Evolutionary conservation across 2,797 vertebrate species (phyloP).

Genomic region (Champsocephalus esox): DNA sequence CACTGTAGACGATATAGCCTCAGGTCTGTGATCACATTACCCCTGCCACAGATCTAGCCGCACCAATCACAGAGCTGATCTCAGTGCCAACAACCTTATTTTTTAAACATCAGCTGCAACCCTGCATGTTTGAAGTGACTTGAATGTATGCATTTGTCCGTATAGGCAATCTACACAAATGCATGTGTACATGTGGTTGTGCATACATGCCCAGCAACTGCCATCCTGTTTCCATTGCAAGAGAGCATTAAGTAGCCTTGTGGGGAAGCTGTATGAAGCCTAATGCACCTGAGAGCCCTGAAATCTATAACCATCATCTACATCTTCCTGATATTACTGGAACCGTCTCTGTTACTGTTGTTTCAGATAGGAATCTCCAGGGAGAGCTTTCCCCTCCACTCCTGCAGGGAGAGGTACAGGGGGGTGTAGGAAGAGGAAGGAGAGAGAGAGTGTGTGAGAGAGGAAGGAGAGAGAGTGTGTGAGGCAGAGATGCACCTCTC

Average conservation of each 20-base stretch:
- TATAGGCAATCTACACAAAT: conserved; percentile 48
- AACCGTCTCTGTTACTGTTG: conserved; percentile 79
- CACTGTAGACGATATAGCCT: conserved; percentile 45
- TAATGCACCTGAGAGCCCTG: conserved; percentile 85
- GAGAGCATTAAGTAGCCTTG: conserved; percentile 77
- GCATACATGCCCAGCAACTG: conserved; percentile 39
- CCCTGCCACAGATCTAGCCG: conserved; percentile 30
- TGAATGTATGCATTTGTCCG: conserved; percentile 18
- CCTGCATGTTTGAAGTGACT: conserved; percentile 27
- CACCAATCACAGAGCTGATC: conserved; percentile 28
- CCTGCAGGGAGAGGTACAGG: conserved; percentile 50
- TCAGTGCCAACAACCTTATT: conserved; percentile 23
- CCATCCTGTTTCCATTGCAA: conserved; percentile 68
- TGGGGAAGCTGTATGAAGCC: conserved; percentile 79
- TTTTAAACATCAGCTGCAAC: conserved; percentile 34
- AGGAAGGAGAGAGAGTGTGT: neutral
- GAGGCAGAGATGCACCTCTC: conserved; percentile 67
- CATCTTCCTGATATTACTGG: conserved; percentile 82
- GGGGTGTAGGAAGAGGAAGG: conserved; percentile 13
- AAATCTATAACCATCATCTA: conserved; percentile 85
- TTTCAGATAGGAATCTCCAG: conserved; percentile 82
- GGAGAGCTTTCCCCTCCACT: conserved; percentile 66
- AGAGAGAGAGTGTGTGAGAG: conserved; percentile 11
- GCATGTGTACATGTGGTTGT: conserved; percentile 43
- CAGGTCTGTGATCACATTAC: conserved; percentile 56